Conservation (phyloP, 2,888 invertebrate species). For the Trichogramma evanescens region DNA sequence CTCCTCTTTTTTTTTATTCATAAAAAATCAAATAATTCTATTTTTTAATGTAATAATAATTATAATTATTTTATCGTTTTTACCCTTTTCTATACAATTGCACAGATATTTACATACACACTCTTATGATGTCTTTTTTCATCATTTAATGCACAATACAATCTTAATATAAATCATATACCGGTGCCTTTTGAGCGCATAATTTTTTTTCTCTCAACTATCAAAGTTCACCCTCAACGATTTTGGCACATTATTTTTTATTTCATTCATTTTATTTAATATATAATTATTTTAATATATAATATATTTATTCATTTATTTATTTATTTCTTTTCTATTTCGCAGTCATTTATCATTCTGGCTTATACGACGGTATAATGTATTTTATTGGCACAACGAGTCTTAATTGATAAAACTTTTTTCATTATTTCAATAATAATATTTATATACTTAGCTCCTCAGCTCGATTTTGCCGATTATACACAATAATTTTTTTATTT, state of each 20-base stretch:
- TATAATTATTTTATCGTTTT: conserved; percentile 24
- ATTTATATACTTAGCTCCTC: neutral
- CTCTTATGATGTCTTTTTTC: conserved; percentile 38
- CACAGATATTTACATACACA: conserved; percentile 46
- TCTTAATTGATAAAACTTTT: conserved; percentile 12
- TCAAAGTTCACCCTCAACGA: conserved; percentile 26
- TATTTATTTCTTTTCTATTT: conserved; percentile 19
- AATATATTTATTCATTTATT: conserved; percentile 11
- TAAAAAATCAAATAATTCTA: neutral
- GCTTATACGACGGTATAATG: conserved; percentile 16
- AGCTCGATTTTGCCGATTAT: conserved; percentile 5
- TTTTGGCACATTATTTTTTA: conserved; percentile 38
- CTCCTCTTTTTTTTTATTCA: conserved; percentile 7
- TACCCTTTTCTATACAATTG: conserved; percentile 44
- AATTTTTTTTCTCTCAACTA: conserved; percentile 26
- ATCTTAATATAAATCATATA: no score
- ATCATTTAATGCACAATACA: conserved; percentile 10
- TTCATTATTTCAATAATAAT: conserved; percentile 6
- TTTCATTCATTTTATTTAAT: neutral
- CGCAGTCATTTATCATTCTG: conserved; percentile 15
- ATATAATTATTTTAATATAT: conserved; percentile 9
- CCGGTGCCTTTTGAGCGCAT: conserved; percentile 39
- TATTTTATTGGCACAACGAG: conserved; percentile 23
- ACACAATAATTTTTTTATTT: neutral
- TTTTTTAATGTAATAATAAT: conserved; percentile 16